These are phyloP conservation scores for Miltochrista miniata DNA, from an alignment of 2,888 invertebrate genomes.

Conservation along the genomic window DNA sequence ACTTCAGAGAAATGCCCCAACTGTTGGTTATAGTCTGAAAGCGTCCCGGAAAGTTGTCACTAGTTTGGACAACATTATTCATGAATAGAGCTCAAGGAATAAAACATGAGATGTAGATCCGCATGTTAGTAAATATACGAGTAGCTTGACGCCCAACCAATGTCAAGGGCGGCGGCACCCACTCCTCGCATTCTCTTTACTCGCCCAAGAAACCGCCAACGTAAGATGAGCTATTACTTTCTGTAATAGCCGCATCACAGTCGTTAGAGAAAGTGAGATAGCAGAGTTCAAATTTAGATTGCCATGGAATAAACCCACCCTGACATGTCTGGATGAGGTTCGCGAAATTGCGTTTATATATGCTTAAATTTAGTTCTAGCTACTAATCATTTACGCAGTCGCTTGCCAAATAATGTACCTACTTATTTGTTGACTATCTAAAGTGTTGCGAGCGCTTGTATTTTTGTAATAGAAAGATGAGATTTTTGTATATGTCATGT, in stretches of 20 bases:
- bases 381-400: slow-evolving; percentile 45
- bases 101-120: slow-evolving; percentile 20
- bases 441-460: too few relatives aligned
- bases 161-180: slow-evolving; percentile 67
- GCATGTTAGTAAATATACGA: slow-evolving; percentile 59
- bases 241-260: slow-evolving; percentile 31
- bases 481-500: too few relatives aligned
- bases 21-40: too few relatives aligned
- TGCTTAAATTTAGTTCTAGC: slow-evolving; percentile 24
- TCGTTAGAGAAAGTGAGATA: slow-evolving; percentile 27
- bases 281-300: slow-evolving; percentile 40
- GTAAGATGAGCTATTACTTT: slow-evolving; percentile 42
- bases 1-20: too few relatives aligned
- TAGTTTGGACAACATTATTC: slow-evolving; percentile 12
- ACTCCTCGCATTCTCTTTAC: slow-evolving; percentile 41
- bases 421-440: too few relatives aligned
- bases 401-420: slow-evolving; percentile 5
- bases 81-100: slow-evolving; percentile 12
- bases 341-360: slow-evolving; percentile 42
- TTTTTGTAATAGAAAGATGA: too few relatives aligned
- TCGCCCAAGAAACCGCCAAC: slow-evolving; percentile 33
- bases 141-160: slow-evolving; percentile 51
- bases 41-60: too few relatives aligned
- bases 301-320: slow-evolving; percentile 33
- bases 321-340: slow-evolving; percentile 40